These are phyloP conservation scores for Callaeas wilsoni DNA, from an alignment of 2,113 vertebrate species.

Conservation along the genomic window DNA sequence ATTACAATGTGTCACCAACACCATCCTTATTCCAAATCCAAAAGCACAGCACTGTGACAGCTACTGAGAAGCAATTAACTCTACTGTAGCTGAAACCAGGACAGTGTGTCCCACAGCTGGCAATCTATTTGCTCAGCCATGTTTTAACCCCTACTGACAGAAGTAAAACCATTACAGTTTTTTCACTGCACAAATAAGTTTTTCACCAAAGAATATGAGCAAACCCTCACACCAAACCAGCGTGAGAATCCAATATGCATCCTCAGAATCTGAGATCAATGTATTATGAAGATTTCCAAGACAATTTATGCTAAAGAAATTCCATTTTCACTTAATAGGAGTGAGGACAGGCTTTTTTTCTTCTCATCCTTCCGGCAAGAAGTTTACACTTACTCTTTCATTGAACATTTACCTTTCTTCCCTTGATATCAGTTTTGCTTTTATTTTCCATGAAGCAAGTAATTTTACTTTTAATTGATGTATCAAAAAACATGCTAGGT, in stretches of 20 bases:
- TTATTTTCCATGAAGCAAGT: not conserved
- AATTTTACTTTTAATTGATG: not conserved
- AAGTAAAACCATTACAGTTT: not conserved
- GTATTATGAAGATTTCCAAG: not conserved
- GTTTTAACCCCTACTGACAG: not conserved
- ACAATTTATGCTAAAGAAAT: not conserved
- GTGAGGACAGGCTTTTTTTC: not conserved
- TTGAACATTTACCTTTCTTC: not conserved
- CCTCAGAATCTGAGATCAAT: not conserved
- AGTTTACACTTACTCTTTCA: not conserved
- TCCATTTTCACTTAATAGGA: not conserved
- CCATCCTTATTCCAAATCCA: not conserved
- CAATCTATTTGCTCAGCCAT: not conserved
- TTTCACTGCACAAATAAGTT: not conserved
- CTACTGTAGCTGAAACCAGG: not conserved
- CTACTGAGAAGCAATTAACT: not conserved
- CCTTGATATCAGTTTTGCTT: not conserved
- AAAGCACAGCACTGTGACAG: not conserved
- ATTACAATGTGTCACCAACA: not conserved
- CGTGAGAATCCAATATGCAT: not conserved
- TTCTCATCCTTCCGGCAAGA: not conserved
- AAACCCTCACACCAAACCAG: not conserved
- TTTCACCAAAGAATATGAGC: not conserved
- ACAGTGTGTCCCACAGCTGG: not conserved
- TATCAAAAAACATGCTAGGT: not conserved